Evolutionary conservation across 37 sponge, comb jelly and placozoan species (phyloP).

Genomic region (Beroe ovata): DNA sequence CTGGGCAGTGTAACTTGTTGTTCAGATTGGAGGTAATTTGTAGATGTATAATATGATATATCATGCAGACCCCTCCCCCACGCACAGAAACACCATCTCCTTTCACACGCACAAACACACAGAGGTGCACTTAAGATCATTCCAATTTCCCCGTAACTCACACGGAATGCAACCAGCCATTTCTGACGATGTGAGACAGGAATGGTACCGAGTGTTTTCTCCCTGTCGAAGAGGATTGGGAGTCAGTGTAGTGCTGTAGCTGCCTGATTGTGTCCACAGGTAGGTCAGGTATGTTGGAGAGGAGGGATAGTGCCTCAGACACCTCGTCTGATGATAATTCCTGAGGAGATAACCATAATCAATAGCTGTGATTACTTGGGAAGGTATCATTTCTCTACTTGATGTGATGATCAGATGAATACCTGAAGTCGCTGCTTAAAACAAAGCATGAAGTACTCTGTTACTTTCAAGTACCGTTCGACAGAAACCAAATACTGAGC

Average conservation of each 20-base stretch:
- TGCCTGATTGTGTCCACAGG: neutral
- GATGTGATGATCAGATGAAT: neutral
- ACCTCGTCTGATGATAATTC: slow-evolving; percentile 1
- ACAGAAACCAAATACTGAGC: neutral
- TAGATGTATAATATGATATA: too few species aligned
- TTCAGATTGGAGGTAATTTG: too few species aligned
- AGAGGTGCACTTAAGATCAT: too few species aligned
- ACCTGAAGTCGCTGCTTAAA: slow-evolving; percentile 8
- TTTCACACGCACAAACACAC: too few species aligned
- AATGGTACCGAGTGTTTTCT: neutral
- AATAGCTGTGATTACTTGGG: too few species aligned
- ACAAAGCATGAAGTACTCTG: slow-evolving; percentile 2
- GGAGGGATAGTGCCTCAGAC: slow-evolving; percentile 12
- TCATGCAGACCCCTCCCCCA: too few species aligned
- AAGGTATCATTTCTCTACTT: neutral
- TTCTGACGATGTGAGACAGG: slow-evolving; percentile 19
- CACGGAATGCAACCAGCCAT: slow-evolving; percentile 42
- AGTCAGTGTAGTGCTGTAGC: neutral
- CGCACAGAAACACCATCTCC: too few species aligned
- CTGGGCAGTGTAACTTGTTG: too few species aligned
- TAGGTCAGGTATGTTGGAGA: neutral
- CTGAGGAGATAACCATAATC: too few species aligned
- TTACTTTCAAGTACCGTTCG: neutral
- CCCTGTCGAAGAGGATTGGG: neutral
- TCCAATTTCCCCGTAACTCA: too few species aligned